Evolutionary conservation across 2,888 invertebrate species (phyloP), one percentile per base, ranked within the genome.

Genomic region (Heliconius aoede): DNA sequence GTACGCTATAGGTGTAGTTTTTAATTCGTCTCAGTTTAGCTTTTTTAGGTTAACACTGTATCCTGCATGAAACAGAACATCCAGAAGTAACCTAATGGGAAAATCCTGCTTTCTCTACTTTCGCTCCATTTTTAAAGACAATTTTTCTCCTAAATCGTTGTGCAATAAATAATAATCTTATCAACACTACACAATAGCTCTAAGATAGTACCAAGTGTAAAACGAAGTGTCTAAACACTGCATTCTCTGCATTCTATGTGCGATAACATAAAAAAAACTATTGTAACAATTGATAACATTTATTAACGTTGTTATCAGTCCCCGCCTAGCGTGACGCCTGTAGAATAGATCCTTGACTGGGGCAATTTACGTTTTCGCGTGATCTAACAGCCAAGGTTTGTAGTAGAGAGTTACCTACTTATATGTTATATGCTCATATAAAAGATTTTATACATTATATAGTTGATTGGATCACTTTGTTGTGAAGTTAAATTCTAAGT

Each of bases 301-400:
- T 64, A 65, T 60, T 61, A 40, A 30, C 61, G 46, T 21, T 60
- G 73, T 74, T 78, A 78, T 78, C 78, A 74, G 73, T 64, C 36
- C 28, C n/a, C 67, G 24, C 72, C 61, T 82, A 72, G 83, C 83
- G 83, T 83, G 84, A 74, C 80, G 77, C 72, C 71, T 40, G 15
- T 58, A 72, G 74, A 73, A n/a, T 58, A 72, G 74, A 73, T 79
- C 84, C 84, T 82, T 83, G 83, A 81, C 82, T 82, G 77, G 58
- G 71, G 76, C 76, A 78, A 78, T 79, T 76, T 71, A 75, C 72
- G 77, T 75, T 74, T 78, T 81, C 78, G 84, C 84, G 84, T 84
- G 84, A 81, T 80, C 79, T 32, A 62, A 62, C 64, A 28, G 46
- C 75, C 79, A 79, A 79, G 79, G 79, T 79, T 77, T 65, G 73